phyloP scores from a whole-genome alignment of 2,888 invertebrate species.

The Actias luna region DNA sequence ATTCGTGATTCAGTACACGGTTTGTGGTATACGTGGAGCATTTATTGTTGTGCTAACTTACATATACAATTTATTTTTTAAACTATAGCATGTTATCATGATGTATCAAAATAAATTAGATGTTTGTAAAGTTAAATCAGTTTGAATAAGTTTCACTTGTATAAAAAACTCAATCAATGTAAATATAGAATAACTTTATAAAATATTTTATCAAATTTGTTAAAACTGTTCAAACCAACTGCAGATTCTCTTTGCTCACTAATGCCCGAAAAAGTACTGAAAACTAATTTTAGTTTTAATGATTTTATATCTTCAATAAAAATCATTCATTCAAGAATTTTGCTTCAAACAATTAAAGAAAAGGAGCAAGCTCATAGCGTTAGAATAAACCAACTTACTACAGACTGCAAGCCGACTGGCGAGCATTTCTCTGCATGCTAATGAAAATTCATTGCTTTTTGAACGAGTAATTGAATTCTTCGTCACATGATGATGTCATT shows the following conservation, averaged over 20 bases:
- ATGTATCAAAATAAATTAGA: too few relatives aligned
- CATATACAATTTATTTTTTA: too few relatives aligned
- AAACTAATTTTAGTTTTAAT: not conserved
- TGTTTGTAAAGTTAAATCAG: too few relatives aligned
- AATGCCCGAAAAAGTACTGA: too few relatives aligned
- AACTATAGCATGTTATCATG: too few relatives aligned
- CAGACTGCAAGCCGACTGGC: conserved; percentile 52
- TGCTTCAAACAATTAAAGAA: not conserved
- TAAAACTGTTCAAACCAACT: too few relatives aligned
- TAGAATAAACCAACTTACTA: conserved; percentile 50
- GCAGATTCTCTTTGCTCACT: too few relatives aligned
- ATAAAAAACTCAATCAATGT: too few relatives aligned
- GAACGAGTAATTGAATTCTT: conserved; percentile 36
- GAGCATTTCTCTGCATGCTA: conserved; percentile 61
- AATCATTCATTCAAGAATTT: conserved; percentile 3
- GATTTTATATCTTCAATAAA: not conserved
- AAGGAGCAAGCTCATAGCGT: conserved; percentile 1
- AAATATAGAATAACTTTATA: too few relatives aligned
- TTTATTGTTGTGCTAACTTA: too few relatives aligned
- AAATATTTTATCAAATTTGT: too few relatives aligned
- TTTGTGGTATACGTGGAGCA: conserved; percentile 51
- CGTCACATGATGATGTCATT: conserved; percentile 41
- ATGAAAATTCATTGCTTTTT: conserved; percentile 53
- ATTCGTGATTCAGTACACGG: conserved; percentile 56
- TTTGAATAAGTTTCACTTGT: too few relatives aligned